These are phyloP conservation scores for Acrossocheilus wenchowensis DNA, from an alignment of 2,797 vertebrate species.

Conservation along the genomic window DNA sequence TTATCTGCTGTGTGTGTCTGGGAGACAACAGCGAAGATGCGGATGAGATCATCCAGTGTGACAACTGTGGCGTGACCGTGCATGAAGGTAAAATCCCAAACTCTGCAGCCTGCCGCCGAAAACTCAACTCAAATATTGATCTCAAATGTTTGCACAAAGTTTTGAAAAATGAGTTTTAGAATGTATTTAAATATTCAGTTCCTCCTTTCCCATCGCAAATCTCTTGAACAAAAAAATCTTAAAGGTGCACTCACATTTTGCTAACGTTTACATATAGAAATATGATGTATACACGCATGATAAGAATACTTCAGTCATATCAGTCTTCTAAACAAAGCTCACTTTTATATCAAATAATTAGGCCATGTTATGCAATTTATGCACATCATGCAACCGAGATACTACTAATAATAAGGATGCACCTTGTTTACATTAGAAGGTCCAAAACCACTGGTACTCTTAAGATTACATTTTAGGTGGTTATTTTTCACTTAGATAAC, in stretches of 20 bases:
- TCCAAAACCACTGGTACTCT: not conserved
- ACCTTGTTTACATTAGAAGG: not conserved
- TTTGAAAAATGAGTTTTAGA: slow-evolving; percentile 10
- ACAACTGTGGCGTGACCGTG: slow-evolving; percentile 98
- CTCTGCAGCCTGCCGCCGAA: not conserved
- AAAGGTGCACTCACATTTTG: not conserved
- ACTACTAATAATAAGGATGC: not conserved
- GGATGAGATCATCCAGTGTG: slow-evolving; percentile 99
- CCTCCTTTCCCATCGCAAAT: not conserved
- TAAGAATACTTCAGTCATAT: not conserved
- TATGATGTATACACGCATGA: not conserved
- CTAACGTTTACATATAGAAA: not conserved
- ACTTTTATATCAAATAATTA: not conserved
- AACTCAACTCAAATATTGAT: slow-evolving; percentile 31
- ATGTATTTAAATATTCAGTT: not conserved
- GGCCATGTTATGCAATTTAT: not conserved
- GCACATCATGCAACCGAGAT: not conserved
- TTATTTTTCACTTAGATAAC: not conserved
- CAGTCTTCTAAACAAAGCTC: not conserved
- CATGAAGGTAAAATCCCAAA: slow-evolving; percentile 89
- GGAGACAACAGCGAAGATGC: slow-evolving; percentile 99
- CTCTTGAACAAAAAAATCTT: not conserved
- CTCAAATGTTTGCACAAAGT: slow-evolving; percentile 37
- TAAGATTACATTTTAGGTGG: not conserved
- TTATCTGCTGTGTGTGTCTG: slow-evolving; percentile 98